Evolutionary conservation across 2,797 vertebrate genomes (phyloP), one percentile per base, ranked within the genome.

Genomic region (Coregonus ussuriensis): DNA sequence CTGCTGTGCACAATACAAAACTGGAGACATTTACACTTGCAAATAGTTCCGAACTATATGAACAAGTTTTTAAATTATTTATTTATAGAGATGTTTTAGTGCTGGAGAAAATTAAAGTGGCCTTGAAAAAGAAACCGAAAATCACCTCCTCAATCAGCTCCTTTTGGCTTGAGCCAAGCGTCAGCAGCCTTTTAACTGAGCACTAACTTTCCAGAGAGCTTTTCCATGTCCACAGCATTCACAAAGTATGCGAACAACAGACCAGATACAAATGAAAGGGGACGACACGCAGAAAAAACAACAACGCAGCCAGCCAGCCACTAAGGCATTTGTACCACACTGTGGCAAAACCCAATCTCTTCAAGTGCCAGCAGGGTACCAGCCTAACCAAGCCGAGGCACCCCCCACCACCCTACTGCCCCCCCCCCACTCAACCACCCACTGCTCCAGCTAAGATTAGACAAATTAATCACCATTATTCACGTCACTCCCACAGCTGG

Each of bases 391-490:
- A 47, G 74, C 78, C 3, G 13, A 29, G 25, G 25, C 59, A 6
- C 78, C 29, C 72, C 88, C 87, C 37, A 37, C 71, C 51, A 51
- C n/a, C 51, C 79, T 41, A 68, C 87, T 90, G 88, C 52, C 51
- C 82, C 85, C 51, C 82, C 85, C 86, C 21, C 68, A 29, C 41
- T 18, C 89, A 89, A 87, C 88, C 91, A 89, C 89, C 89, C 90
- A 88, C 89, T 81, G 84, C 89, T 91, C 85, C 88, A 77, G 87
- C 92, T 94, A 93, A 94, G 93, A 94, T 94, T 94, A 94, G 93
- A 93, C 92, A 92, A 93, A 93, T 93, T 89, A 93, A 94, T 93
- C 90, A 83, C 89, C 84, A 93, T 93, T 94, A 92, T 92, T 93
- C 92, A 92, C 90, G 91, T 94, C 93, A 93, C 89, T 92, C 89